Conservation (phyloP, 2,888 invertebrate species). For the Parascotia fuliginaria region DNA sequence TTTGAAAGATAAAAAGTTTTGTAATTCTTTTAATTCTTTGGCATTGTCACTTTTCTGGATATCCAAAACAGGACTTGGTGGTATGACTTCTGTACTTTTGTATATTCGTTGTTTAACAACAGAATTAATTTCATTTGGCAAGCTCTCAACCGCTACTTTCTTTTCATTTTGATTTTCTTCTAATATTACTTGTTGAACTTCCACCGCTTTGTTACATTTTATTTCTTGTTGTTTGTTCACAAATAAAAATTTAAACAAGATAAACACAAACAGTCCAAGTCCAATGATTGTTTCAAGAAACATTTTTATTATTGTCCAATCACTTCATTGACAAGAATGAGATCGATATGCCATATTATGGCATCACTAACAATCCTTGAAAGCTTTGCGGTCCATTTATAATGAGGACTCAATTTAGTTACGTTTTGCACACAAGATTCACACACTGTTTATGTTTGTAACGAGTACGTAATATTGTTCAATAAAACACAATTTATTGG, state of each 20-base stretch:
- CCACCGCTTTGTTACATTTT: conserved; percentile 23
- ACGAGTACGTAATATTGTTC: conserved; percentile 12
- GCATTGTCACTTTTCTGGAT: conserved; percentile 6
- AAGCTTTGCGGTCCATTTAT: conserved; percentile 63
- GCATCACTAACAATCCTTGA: conserved; percentile 55
- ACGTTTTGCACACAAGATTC: conserved; percentile 53
- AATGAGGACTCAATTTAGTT: conserved; percentile 54
- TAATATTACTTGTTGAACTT: conserved; percentile 13
- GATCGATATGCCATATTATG: conserved; percentile 50
- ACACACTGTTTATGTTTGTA: conserved; percentile 44
- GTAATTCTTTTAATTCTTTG: conserved; percentile 9
- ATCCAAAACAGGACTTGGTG: conserved; percentile 17
- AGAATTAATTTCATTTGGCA: conserved; percentile 2
- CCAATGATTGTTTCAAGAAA: conserved; percentile 73
- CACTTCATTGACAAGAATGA: conserved; percentile 70
- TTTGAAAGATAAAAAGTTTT: conserved; percentile 15
- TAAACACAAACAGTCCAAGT: conserved; percentile 63
- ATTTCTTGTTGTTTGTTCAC: conserved; percentile 39
- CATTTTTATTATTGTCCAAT: conserved; percentile 65
- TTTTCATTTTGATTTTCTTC: conserved; percentile 4
- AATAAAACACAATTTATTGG: conserved; percentile 24
- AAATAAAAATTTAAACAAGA: conserved; percentile 71
- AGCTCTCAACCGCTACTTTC: neutral
- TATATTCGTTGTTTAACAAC: conserved; percentile 7
- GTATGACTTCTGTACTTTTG: conserved; percentile 13